A percentile compares a stretch with the other conserved stretches of the same genome.
These are phyloP conservation scores for Panagrolaimus sp. DNA, from an alignment of 1,140 invertebrate genomes.

Conservation along the genomic window DNA sequence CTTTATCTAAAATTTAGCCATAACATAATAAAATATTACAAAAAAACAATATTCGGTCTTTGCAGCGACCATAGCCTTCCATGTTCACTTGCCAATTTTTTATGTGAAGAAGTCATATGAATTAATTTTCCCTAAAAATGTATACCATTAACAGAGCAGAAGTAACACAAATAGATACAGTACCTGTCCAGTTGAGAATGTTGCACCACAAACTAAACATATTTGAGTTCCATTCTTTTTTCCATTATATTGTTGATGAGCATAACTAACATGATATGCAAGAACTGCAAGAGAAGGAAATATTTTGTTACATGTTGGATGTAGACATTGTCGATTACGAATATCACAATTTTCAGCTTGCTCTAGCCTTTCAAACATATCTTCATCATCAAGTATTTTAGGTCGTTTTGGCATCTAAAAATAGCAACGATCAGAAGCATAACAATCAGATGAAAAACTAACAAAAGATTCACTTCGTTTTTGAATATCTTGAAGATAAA, in stretches of 20 bases:
- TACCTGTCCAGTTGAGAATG: neutral
- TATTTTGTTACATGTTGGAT: neutral
- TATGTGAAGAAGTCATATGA: neutral
- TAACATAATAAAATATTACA: too few species aligned
- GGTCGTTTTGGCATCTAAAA: neutral
- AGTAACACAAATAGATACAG: neutral
- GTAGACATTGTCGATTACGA: neutral
- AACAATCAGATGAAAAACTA: too few species aligned
- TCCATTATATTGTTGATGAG: neutral
- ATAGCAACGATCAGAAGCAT: too few species aligned
- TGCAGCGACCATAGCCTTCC: neutral
- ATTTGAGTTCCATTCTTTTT: neutral
- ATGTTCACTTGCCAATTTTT: conserved; percentile 3
- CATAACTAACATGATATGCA: conserved; percentile 12
- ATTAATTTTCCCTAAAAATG: neutral
- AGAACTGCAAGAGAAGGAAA: neutral
- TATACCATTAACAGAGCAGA: neutral
- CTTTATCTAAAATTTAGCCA: too few species aligned
- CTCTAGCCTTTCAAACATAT: neutral
- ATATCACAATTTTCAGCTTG: neutral
- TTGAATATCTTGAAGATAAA: neutral
- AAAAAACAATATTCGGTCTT: neutral
- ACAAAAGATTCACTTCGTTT: too few species aligned
- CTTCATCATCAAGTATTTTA: neutral
- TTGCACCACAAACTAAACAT: conserved; percentile 4